Base-by-base conservation (phyloP, 2,797 vertebrate genomes). In the Odontamblyopus lacepedii region DNA sequence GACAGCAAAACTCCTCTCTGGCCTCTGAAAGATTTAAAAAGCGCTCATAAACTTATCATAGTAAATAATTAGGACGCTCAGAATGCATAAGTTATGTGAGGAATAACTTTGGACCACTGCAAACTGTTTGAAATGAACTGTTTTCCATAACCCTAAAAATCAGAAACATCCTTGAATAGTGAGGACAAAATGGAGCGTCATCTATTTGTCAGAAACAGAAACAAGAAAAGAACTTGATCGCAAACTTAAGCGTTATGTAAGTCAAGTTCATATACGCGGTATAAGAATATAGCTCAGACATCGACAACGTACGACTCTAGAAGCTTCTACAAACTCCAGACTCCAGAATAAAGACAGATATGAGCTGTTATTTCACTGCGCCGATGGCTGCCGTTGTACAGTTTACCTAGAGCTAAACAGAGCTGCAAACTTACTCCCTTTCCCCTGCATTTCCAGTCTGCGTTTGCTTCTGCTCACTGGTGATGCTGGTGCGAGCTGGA, bases 341-440 rank as follows among this genome's bases (percentile, higher is more conserved):
- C 32, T 13, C 19, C 19, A 5, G 70, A 76, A 71, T 44, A 13
- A 78, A 59, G 30, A n/a, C 6, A 19, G 9, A 18, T 11, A 67
- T 74, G 62, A 71, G 35, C 29, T 51, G 63, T 71, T 5, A 70
- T 79, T 44, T 79, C 55, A 74, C 73, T 65, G 2, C 70, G 67
- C 30, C 41, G 44, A 74, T 77, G 72, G n/a, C 23, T n/a, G n/a
- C 51, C 2, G 18, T 8, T 6, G 51, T 53, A 8, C 55, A 57
- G 55, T 50, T 66, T 26, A 30, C 18, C 41, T 26, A 35, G 70
- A 72, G 74, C 64, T 79, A 70, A 12, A 18, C 53, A 74, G 41
- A 59, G 30, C 26, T 56, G 26, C 55, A 41, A 61, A 73, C 79
- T 69, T 69, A 35, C 67, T 57, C n/a, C 23, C 18, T 62, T 67